Percentiles rank a stretch among this genome's conserved stretches.
phyloP scores from a whole-genome alignment of 2,797 vertebrate genomes.

The Aldrovandia affinis region DNA sequence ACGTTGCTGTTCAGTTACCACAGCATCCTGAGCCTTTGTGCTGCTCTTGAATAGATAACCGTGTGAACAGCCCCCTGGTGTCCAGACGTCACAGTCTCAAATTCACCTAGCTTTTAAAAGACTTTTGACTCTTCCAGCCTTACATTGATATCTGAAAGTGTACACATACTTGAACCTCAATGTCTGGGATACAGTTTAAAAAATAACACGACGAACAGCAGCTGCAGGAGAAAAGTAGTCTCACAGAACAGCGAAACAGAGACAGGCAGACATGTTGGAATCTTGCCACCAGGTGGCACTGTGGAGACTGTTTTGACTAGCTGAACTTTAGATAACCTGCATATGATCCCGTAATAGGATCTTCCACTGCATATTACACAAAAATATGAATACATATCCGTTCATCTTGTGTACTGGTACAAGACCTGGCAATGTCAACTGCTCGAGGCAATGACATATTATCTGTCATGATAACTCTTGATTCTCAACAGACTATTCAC shows the following conservation, averaged over 20 bases:
- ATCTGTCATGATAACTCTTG: neutral
- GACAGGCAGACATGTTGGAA: slow-evolving; percentile 14
- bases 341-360: neutral
- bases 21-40: neutral
- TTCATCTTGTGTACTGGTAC: neutral
- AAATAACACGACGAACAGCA: slow-evolving; percentile 43
- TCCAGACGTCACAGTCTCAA: neutral
- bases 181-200: neutral
- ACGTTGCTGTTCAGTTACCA: neutral
- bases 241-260: neutral
- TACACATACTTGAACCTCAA: neutral
- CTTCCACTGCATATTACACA: slow-evolving; percentile 1
- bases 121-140: neutral
- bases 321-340: neutral
- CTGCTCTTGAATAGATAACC: neutral
- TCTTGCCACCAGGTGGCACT: neutral
- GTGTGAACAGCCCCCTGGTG: slow-evolving; percentile 8
- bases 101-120: neutral
- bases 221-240: slow-evolving; percentile 36
- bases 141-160: slow-evolving; percentile 12
- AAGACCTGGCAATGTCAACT: neutral
- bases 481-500: neutral
- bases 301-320: neutral
- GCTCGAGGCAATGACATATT: neutral
- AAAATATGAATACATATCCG: neutral